These are phyloP conservation scores for Atethmia centrago DNA, from an alignment of 2,888 invertebrate genomes.

Conservation along the genomic window DNA sequence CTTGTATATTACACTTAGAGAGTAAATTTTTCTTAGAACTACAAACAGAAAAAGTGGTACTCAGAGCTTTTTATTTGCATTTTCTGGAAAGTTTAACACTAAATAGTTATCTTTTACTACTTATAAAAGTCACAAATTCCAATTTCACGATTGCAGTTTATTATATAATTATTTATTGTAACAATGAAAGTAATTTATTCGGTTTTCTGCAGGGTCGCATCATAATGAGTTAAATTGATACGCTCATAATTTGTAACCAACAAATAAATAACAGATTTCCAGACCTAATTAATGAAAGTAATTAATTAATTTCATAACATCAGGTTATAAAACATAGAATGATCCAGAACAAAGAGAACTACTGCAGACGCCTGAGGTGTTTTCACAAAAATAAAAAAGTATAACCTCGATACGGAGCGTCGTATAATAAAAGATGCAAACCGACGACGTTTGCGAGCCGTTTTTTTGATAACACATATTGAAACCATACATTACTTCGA, in stretches of 20 bases:
- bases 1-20: slow-evolving; percentile 1
- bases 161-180: too few species aligned
- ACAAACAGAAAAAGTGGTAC: neutral
- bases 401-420: slow-evolving; percentile 57
- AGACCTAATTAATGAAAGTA: neutral
- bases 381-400: slow-evolving; percentile 55
- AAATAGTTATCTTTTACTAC: neutral
- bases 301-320: neutral
- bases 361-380: slow-evolving; percentile 36
- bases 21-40: slow-evolving; percentile 3
- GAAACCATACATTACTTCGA: slow-evolving; percentile 80
- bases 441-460: slow-evolving; percentile 63
- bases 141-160: neutral
- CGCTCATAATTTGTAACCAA: neutral
- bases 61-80: neutral
- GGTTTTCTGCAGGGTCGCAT: neutral
- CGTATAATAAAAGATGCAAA: slow-evolving; percentile 72
- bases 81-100: neutral
- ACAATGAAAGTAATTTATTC: neutral
- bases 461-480: slow-evolving; percentile 75
- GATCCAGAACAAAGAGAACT: slow-evolving; percentile 36
- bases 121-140: neutral
- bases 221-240: neutral
- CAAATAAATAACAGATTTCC: neutral
- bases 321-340: slow-evolving; percentile 15